Conservation (phyloP, 2,888 invertebrate species). For the Drosophila maculinotata region DNA sequence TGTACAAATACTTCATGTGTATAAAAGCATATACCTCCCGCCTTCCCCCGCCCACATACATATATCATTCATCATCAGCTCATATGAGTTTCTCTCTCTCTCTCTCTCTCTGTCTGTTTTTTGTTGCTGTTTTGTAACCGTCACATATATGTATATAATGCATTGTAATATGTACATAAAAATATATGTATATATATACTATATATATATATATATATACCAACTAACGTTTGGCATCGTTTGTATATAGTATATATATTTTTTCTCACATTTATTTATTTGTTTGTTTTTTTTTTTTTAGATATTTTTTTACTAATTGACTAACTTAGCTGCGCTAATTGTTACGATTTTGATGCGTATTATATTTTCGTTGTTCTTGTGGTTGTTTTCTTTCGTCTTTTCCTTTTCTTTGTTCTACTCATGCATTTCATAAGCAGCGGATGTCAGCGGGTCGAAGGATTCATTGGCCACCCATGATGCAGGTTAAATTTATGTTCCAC, state of each 20-base stretch:
- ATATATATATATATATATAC: constrained; percentile 4
- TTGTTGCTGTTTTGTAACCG: constrained; percentile 25
- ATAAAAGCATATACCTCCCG: neutral
- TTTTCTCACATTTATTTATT: neutral
- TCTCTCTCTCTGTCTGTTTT: constrained; percentile 6
- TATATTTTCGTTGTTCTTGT: constrained; percentile 53
- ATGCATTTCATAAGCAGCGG: constrained; percentile 87
- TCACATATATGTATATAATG: constrained; percentile 7
- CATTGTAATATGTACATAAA: constrained; percentile 16
- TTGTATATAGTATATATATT: constrained; percentile 13
- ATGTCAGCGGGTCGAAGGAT: constrained; percentile 92
- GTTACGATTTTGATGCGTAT: constrained; percentile 44
- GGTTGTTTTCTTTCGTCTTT: constrained; percentile 41
- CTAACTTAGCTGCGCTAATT: constrained; percentile 41
- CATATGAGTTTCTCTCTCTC: constrained; percentile 21
- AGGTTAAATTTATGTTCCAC: constrained; percentile 87
- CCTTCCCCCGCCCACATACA: neutral
- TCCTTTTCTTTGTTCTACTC: constrained; percentile 54
- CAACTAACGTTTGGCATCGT: constrained; percentile 12
- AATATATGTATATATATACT: constrained; percentile 10
- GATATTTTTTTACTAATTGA: constrained; percentile 8
- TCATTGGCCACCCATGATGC: constrained; percentile 92
- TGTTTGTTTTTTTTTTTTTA: neutral
- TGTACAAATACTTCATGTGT: constrained; percentile 22
- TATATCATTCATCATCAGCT: constrained; percentile 13